A percentile compares a stretch with the other conserved stretches of the same genome.
Conservation (phyloP, 2,113 vertebrate species). For the Chelonoidis abingdonii region DNA sequence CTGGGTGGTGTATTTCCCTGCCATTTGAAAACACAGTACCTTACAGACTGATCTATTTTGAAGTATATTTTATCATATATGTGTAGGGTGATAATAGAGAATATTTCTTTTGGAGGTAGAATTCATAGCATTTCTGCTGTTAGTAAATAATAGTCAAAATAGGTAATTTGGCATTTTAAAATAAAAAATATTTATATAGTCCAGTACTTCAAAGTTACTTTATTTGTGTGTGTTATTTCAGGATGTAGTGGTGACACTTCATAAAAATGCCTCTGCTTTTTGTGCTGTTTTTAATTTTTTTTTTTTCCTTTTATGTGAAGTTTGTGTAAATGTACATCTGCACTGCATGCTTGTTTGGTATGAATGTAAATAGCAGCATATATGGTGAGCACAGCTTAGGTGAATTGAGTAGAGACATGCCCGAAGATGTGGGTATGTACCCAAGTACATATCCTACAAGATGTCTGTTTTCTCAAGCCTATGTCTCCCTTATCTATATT, state of each 20-base stretch:
- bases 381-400: background rate
- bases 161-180: background rate
- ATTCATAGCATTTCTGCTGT: background rate
- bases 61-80: background rate
- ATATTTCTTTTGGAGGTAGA: background rate
- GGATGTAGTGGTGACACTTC: background rate
- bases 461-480: background rate
- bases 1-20: background rate
- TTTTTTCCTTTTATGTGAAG: background rate
- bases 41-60: background rate
- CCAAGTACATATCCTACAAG: background rate
- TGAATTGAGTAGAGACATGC: background rate
- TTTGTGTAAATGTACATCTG: background rate
- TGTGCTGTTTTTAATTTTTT: background rate
- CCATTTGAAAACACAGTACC: rapidly evolving
- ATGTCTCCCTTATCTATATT: background rate
- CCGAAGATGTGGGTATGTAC: background rate
- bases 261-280: background rate
- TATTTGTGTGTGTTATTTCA: background rate
- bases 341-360: background rate
- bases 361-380: background rate
- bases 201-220: background rate
- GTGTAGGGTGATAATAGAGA: background rate
- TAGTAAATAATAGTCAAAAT: background rate
- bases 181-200: background rate